Base-by-base conservation (phyloP, 2,113 vertebrate genomes). In the Candoia aspera region DNA sequence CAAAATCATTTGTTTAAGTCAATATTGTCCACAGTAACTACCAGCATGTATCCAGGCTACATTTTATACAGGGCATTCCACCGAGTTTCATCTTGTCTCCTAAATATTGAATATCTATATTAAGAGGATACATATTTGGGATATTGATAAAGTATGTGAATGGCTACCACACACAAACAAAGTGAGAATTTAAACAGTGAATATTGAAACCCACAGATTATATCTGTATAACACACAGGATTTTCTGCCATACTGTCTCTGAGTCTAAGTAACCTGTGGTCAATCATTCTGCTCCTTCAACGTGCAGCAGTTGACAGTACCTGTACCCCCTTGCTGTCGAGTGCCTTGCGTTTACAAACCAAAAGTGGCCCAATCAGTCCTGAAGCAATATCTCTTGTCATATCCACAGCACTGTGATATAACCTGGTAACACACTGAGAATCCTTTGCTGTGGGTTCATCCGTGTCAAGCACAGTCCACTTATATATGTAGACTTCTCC, bases 321-420 rank as follows among this genome's bases (percentile, higher is more conserved):
- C 99, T 99, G 99, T 29, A 98, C 96, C 68, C 99, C 99, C 94
- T 98, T 98, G 90, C 97, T 97, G 0, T 98, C 98, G 93, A 99
- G 96, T 6, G 99, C 98, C 93, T 98, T 97, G 92, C 97, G 98
- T 97, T 99, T 99, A 97, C 99, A 99, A 96, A 99, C 99, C 37
- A 99, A 97, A 91, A 99, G 97, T 0, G 98, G 98, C 57, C 99
- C 99, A 9, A 99, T 97, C 1, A 99, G 97, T 54, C 99, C 99
- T 21, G 99, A 99, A 15, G 99, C 98, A 49, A 99, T 98, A 96
- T 99, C 99, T 15, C 97, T 98, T 0, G 97, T 97, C 6, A 94
- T 93, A 94, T 99, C 97, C 92, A 99, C 99, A 2, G 98, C 98
- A 90, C 99, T 99, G 24, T 99, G 98, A 94, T 99, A 99, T 4